Evolutionary conservation across 1,140 invertebrate genomes (phyloP).

Genomic region (Zaprionus nigranus): DNA sequence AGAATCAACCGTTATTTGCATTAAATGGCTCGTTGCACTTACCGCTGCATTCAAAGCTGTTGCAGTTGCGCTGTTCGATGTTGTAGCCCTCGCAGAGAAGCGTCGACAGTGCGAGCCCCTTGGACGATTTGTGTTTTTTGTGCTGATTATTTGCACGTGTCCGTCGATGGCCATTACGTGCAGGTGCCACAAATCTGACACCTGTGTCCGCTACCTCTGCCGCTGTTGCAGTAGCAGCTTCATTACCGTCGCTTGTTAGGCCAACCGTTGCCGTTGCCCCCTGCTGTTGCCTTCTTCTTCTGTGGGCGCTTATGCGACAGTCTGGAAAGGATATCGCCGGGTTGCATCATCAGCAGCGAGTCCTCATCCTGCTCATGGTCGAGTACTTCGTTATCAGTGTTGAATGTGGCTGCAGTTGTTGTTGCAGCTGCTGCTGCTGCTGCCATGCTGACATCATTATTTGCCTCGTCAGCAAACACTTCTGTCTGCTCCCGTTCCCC

Average conservation of each 20-base stretch:
- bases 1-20: background rate
- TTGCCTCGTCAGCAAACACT: slow-evolving; percentile 58
- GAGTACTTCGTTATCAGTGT: slow-evolving; percentile 64
- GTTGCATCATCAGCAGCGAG: slow-evolving; percentile 59
- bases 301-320: slow-evolving; percentile 51
- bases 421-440: background rate
- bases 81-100: slow-evolving; percentile 83
- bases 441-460: slow-evolving; percentile 51
- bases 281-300: background rate
- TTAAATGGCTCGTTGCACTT: slow-evolving; percentile 26
- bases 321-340: slow-evolving; percentile 21
- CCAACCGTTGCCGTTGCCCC: slow-evolving; percentile 14
- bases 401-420: slow-evolving; percentile 39
- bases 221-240: slow-evolving; percentile 25
- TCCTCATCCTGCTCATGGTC: slow-evolving; percentile 40
- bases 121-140: slow-evolving; percentile 70
- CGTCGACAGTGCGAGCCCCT: slow-evolving; percentile 71
- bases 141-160: slow-evolving; percentile 71
- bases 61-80: slow-evolving; percentile 84
- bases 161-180: slow-evolving; percentile 60
- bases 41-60: slow-evolving; percentile 83
- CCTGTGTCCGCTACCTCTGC: slow-evolving; percentile 34
- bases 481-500: slow-evolving; percentile 14
- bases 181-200: slow-evolving; percentile 67
- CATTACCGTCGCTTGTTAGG: slow-evolving; percentile 68